Evolutionary conservation across 2,888 invertebrate species (phyloP), one percentile per base, ranked within the genome.

Genomic region (Heteromyza rotundicornis): DNA sequence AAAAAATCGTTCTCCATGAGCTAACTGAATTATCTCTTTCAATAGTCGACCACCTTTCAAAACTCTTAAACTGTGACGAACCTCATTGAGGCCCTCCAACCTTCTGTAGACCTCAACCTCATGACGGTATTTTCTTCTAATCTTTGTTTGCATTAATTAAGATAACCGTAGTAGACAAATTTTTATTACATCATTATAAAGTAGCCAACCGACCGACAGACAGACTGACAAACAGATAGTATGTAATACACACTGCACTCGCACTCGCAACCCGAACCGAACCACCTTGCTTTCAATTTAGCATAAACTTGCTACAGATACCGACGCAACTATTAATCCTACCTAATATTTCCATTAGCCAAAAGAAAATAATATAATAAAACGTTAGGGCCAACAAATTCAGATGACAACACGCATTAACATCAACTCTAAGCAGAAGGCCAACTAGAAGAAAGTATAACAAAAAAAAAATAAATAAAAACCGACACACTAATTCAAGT

Each of bases 141-240:
- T 19, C 20, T 5, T 47, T 24, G 57, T 32, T 23, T n/a, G 50
- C 62, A 64, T 64, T 64, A 64, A 62, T 64, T 62, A 60, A 62
- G 64, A 64, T 64, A 62, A 64, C 40, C 51, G 27, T 12, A 24
- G 51, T 27, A 40, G 54, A 59, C 64, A 62, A 59, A 59, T 62
- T 62, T 60, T 60, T 60, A 58, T 58, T 58, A 59, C 52, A 35
- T 35, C 60, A 60, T 65, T 52, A 52, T 52, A 24, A 52, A 52
- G 52, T 16, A 52, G 52, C 52, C 19, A 7, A 44, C 50, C 7
- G 8, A 50, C 20, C 10, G 16, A 40, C 40, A 40, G 14, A 5
- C 5, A 47, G 7, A 47, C 17, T 7, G 7, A 20, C 19, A 20
- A 3, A 17, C 20, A 47, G 12, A 40, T 8, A 40, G 40, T 3